These are phyloP conservation scores for Grapholita molesta DNA, from an alignment of 1,140 invertebrate genomes.

Conservation along the genomic window DNA sequence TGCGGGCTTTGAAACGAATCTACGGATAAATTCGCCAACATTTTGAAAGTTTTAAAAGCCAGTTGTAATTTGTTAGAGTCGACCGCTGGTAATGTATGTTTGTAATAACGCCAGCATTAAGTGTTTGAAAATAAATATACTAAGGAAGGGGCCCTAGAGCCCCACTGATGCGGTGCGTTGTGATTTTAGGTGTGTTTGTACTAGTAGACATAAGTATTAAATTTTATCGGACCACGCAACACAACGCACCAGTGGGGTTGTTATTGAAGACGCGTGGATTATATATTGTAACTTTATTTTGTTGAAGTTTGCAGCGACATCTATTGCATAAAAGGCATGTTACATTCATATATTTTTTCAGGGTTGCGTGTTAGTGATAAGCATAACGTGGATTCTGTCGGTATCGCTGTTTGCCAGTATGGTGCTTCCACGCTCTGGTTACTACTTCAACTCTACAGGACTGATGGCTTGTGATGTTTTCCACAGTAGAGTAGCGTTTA, in stretches of 20 bases:
- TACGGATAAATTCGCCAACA: neutral
- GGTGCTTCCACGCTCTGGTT: slow-evolving; percentile 88
- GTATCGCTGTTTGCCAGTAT: slow-evolving; percentile 88
- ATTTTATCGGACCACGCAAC: no score
- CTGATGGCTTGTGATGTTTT: slow-evolving; percentile 92
- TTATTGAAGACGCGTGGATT: no score
- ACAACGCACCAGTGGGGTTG: no score
- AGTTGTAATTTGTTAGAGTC: neutral
- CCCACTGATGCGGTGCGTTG: no score
- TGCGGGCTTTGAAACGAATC: neutral
- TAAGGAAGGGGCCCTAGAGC: no score
- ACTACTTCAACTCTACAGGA: slow-evolving; percentile 91
- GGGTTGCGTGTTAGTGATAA: slow-evolving; percentile 89
- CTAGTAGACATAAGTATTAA: neutral
- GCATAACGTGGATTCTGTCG: slow-evolving; percentile 89
- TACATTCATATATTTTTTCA: slow-evolving; percentile 63
- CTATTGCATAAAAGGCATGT: neutral
- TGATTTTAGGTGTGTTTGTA: no score
- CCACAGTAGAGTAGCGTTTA: slow-evolving; percentile 85
- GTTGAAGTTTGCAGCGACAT: neutral
- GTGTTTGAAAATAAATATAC: no score
- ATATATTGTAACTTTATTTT: no score
- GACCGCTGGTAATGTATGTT: neutral
- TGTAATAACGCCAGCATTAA: neutral
- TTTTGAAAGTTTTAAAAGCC: neutral